These are phyloP conservation scores for Silurus meridionalis DNA, from an alignment of 2,113 vertebrate genomes.

Conservation along the genomic window DNA sequence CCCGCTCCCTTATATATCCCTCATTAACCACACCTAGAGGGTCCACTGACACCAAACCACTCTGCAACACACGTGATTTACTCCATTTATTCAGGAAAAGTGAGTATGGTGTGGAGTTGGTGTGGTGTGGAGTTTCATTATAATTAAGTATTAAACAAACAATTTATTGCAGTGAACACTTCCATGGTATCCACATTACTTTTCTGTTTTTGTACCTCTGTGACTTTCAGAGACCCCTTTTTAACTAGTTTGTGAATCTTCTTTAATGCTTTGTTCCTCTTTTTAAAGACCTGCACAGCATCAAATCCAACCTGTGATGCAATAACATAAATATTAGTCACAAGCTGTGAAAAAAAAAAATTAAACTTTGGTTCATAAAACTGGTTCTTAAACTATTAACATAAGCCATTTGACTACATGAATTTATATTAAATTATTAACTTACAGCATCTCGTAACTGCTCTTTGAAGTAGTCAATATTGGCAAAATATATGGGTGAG, in stretches of 20 bases:
- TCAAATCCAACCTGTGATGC: slow-evolving; percentile 82
- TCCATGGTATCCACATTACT: background rate
- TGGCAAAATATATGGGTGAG: slow-evolving; percentile 86
- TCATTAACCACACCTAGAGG: slow-evolving; percentile 73
- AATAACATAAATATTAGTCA: background rate
- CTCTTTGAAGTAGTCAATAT: slow-evolving; percentile 84
- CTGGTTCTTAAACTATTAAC: no score
- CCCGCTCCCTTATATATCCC: slow-evolving; percentile 70
- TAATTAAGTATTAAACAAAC: background rate
- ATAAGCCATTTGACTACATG: background rate
- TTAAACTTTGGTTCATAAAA: background rate
- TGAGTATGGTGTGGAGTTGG: background rate
- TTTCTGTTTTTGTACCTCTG: slow-evolving; percentile 70
- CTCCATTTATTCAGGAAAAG: background rate
- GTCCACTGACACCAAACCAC: slow-evolving; percentile 74
- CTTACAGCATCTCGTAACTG: slow-evolving; percentile 79
- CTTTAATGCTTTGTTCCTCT: slow-evolving; percentile 82
- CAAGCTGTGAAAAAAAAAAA: background rate
- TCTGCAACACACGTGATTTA: slow-evolving; percentile 61
- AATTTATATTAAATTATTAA: slow-evolving; percentile 26
- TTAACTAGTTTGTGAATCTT: slow-evolving; percentile 84
- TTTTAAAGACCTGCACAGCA: slow-evolving; percentile 82
- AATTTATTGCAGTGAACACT: background rate
- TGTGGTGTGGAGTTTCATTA: background rate
- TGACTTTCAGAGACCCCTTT: slow-evolving; percentile 81